Conservation (phyloP, 2,797 vertebrate genomes). For the Lepilemur ruficaudatus region DNA sequence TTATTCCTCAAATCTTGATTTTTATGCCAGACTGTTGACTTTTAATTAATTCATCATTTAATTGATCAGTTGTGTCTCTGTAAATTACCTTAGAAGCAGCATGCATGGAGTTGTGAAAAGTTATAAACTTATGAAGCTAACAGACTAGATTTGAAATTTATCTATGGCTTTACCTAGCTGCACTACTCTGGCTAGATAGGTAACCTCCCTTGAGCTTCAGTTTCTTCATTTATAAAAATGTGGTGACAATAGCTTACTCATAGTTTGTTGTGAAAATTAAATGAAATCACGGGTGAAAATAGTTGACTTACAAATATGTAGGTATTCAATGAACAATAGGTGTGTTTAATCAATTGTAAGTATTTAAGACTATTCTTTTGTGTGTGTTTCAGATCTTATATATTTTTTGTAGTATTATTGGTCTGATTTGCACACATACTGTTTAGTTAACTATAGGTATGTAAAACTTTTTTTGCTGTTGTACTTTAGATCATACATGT, state of each 20-base stretch:
- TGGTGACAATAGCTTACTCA: neutral
- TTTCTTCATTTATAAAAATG: slow-evolving; percentile 30
- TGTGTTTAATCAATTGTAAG: neutral
- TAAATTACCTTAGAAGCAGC: neutral
- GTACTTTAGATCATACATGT: neutral
- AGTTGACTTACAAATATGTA: neutral
- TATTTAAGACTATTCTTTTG: neutral
- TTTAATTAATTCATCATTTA: slow-evolving; percentile 6
- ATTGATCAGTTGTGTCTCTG: neutral
- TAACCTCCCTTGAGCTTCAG: neutral
- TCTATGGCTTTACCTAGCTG: neutral
- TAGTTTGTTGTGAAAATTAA: neutral
- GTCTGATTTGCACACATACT: neutral
- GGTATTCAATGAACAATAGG: neutral
- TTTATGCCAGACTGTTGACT: neutral
- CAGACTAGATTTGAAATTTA: neutral
- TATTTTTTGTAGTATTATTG: neutral
- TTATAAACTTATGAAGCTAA: neutral
- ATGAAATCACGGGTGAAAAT: neutral
- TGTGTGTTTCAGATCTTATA: neutral
- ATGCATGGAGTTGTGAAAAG: neutral
- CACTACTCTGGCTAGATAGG: neutral
- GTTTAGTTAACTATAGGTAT: neutral
- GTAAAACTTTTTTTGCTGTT: neutral
- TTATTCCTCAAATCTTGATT: slow-evolving; percentile 15